These are phyloP conservation scores for Streptopelia turtur DNA, from an alignment of 2,797 vertebrate genomes.

Conservation along the genomic window DNA sequence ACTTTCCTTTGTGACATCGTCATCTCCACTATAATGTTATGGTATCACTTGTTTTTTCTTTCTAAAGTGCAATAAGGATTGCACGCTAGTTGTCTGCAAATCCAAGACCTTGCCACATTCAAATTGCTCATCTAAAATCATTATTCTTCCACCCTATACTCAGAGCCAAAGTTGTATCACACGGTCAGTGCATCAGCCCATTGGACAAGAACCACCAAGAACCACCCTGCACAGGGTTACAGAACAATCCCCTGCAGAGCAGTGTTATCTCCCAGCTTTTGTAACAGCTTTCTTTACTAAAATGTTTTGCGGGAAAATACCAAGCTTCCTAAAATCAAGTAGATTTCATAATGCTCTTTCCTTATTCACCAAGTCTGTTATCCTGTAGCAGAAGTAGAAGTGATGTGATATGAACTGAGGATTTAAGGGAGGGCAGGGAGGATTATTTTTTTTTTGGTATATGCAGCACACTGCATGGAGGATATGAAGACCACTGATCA, in stretches of 20 bases:
- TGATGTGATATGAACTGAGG: accelerated
- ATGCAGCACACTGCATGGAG: background rate
- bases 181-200: accelerated
- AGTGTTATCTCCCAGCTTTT: background rate
- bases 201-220: background rate
- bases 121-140: background rate
- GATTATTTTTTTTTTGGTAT: too few relatives aligned
- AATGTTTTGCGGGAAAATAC: background rate
- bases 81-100: accelerated
- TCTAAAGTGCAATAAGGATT: background rate
- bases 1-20: accelerated
- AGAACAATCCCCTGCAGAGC: accelerated
- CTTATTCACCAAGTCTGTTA: background rate
- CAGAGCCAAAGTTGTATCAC: accelerated
- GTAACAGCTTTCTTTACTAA: background rate
- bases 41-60: accelerated
- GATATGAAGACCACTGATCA: background rate
- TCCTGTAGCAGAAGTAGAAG: background rate
- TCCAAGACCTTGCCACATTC: accelerated
- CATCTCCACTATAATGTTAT: accelerated
- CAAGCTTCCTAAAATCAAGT: background rate
- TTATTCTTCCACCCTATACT: background rate
- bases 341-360: background rate
- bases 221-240: accelerated
- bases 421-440: background rate